phyloP scores from a whole-genome alignment of 2,113 vertebrate genomes.

The Chaetorhynchus papuensis region DNA sequence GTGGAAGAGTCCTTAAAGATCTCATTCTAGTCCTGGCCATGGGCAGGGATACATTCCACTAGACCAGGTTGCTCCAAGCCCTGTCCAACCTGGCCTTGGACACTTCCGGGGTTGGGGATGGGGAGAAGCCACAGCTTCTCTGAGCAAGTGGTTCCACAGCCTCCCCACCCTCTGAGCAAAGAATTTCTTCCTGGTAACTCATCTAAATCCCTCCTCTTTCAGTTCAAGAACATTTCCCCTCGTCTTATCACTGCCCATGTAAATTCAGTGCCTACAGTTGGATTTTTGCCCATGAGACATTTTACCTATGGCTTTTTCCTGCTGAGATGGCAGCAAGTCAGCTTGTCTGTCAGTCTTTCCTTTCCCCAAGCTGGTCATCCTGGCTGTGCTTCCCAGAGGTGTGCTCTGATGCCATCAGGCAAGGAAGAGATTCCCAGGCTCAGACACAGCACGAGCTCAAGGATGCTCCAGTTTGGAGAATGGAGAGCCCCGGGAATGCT shows the following conservation, averaged over 20 bases:
- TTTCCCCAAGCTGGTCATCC: neutral
- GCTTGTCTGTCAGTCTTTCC: neutral
- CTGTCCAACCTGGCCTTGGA: neutral
- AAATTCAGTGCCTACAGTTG: neutral
- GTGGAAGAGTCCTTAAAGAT: neutral
- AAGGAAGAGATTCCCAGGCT: neutral
- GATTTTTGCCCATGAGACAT: neutral
- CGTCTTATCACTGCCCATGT: rapidly evolving
- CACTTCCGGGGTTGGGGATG: neutral
- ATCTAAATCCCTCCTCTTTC: neutral
- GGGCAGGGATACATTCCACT: neutral
- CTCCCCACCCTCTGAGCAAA: neutral
- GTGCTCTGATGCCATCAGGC: neutral
- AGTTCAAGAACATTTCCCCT: neutral
- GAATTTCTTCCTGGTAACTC: neutral
- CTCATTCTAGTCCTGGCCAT: neutral
- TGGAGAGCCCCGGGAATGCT: neutral
- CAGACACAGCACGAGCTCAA: neutral
- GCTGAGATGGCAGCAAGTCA: neutral
- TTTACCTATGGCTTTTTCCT: neutral
- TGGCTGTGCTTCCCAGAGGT: neutral
- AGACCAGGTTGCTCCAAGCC: neutral
- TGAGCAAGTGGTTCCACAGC: neutral
- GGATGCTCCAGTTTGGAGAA: neutral
- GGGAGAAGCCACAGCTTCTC: neutral